Base-by-base conservation (phyloP, 1,140 invertebrate species). In the Zelostemma sp. region DNA sequence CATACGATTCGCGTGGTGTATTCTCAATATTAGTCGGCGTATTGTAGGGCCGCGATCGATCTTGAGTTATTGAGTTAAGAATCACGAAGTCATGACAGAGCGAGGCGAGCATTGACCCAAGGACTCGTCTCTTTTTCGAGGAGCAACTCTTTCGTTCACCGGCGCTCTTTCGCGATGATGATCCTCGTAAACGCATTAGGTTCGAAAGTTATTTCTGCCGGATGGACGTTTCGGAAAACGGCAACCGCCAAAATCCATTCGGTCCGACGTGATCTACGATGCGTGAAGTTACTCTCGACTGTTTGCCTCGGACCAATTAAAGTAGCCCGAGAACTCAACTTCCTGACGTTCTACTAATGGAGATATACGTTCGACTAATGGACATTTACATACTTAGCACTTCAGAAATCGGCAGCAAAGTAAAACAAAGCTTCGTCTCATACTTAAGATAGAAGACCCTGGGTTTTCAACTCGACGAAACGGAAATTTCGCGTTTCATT, bases 291-390 rank as follows among this genome's bases (percentile, higher is more conserved):
- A 72, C 56, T 72, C 59, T 56, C 50, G 63, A 35, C 47, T 71
- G 71, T 74, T 76, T 72, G 64, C 59, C 58, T 70, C 61, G 48
- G 61, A 70, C 48, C 51, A 73, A 72, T 76, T 74, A 72, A 74
- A 74, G 60, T 72, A 63, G 62, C 55, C 56, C 45, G 46, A 46
- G 40, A 50, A 35, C 40, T 35, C 16, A 57, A 18, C 57, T 64
- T 51, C 48, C 61, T 47, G 61, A 45, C 61, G 46, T 54, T 48
- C n/a, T 58, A 64, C 54, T 57, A 58, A 59, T 65, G 55, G 41
- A 19, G 14, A 25, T 58, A 40, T n/a, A n/a, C n/a, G n/a, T n/a
- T n/a, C n/a, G n/a, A n/a, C n/a, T n/a, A 46, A 40, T 18, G 33
- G 53, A 46, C 51, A 45, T 53, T 48, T 49, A 54, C 31, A 17